Percentiles rank a stretch among this genome's conserved stretches.
These are phyloP conservation scores for Papilio protenor DNA, from an alignment of 2,888 invertebrate genomes.

Conservation along the genomic window DNA sequence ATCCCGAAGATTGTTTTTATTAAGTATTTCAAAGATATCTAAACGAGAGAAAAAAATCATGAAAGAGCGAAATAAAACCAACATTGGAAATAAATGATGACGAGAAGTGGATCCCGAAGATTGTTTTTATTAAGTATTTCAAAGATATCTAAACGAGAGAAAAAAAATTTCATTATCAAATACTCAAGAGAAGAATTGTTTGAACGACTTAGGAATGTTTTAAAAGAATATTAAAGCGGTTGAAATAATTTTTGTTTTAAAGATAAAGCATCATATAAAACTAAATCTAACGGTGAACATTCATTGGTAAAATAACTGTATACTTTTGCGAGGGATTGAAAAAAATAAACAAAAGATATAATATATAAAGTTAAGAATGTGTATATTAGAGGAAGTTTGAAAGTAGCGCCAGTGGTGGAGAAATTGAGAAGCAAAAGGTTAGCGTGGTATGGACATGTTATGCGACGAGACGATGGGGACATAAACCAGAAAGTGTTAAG, in stretches of 20 bases:
- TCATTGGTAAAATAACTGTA: too few relatives aligned
- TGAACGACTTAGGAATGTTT: not conserved
- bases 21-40: slow-evolving; percentile 28
- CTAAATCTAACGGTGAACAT: not conserved
- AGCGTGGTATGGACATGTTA: too few relatives aligned
- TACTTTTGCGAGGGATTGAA: too few relatives aligned
- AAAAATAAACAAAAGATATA: too few relatives aligned
- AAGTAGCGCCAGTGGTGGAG: too few relatives aligned
- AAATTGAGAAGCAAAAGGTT: too few relatives aligned
- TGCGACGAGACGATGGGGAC: too few relatives aligned
- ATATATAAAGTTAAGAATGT: too few relatives aligned
- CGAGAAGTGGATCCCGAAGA: slow-evolving; percentile 30
- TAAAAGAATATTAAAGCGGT: not conserved
- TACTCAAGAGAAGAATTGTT: not conserved
- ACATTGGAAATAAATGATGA: slow-evolving; percentile 35
- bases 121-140: slow-evolving; percentile 35
- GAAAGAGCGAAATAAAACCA: slow-evolving; percentile 37
- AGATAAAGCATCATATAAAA: not conserved
- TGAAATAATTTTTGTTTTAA: not conserved
- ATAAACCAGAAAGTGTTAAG: too few relatives aligned
- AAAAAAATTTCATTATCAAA: not conserved
- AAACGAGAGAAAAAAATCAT: slow-evolving; percentile 7
- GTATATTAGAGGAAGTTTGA: too few relatives aligned
- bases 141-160: slow-evolving; percentile 11
- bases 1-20: slow-evolving; percentile 37